These are phyloP conservation scores for Drosophila koepferae DNA, from an alignment of 2,888 invertebrate species.

Conservation along the genomic window DNA sequence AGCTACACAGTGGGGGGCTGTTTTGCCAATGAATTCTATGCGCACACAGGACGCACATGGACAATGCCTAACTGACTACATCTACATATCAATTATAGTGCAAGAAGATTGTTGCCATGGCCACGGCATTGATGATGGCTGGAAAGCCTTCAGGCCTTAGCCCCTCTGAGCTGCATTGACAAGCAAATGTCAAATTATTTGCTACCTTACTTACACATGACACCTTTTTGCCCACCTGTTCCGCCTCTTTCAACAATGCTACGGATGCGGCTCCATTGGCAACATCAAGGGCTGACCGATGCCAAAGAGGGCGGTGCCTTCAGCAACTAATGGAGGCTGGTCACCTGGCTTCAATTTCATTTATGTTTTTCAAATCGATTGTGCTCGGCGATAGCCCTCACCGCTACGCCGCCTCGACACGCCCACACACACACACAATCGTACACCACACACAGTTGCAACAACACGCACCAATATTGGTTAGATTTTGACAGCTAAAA, in stretches of 20 bases:
- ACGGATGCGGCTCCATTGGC: slow-evolving; percentile 16
- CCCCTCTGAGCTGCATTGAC: slow-evolving; percentile 60
- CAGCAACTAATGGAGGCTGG: slow-evolving; percentile 42
- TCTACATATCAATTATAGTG: slow-evolving; percentile 49
- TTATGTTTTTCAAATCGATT: slow-evolving; percentile 81
- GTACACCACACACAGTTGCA: slow-evolving; percentile 2
- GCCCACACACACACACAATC: neutral
- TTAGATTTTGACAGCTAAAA: slow-evolving; percentile 82
- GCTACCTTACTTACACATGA: slow-evolving; percentile 68
- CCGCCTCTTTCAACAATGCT: slow-evolving; percentile 17
- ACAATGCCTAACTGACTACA: neutral
- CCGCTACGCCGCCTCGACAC: slow-evolving; percentile 36
- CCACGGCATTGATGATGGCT: slow-evolving; percentile 17
- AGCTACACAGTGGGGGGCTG: neutral
- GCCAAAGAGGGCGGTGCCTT: slow-evolving; percentile 19
- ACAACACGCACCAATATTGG: slow-evolving; percentile 73
- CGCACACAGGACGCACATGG: neutral
- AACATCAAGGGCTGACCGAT: slow-evolving; percentile 62
- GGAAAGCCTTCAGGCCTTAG: slow-evolving; percentile 24
- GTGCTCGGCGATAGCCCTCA: slow-evolving; percentile 50
- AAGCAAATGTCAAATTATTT: slow-evolving; percentile 81
- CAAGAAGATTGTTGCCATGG: slow-evolving; percentile 38
- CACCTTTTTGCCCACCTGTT: slow-evolving; percentile 49
- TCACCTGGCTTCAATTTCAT: slow-evolving; percentile 81
- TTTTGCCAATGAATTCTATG: slow-evolving; percentile 2